A percentile compares a stretch with the other conserved stretches of the same genome.
Evolutionary conservation across 2,888 invertebrate species (phyloP).

Genomic region (Lycophotia porphyrea): DNA sequence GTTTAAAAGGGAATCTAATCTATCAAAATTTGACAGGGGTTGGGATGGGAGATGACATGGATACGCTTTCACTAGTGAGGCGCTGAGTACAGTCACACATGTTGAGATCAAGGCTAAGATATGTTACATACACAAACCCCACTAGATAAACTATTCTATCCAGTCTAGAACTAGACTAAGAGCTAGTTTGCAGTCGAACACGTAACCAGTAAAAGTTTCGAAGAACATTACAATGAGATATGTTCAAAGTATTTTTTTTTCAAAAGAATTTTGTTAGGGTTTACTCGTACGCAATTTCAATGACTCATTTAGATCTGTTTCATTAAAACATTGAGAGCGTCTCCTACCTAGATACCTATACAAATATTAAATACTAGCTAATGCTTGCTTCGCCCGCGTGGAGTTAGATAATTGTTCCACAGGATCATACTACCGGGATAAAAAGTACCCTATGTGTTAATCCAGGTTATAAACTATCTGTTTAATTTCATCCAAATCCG

Average conservation of each 20-base stretch:
- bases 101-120: slow-evolving; percentile 38
- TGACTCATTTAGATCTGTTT: background rate
- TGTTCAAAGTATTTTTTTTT: background rate
- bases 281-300: background rate
- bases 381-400: too few relatives aligned
- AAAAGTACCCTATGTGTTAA: too few relatives aligned
- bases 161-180: background rate
- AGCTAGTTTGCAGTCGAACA: too few relatives aligned
- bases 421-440: too few relatives aligned
- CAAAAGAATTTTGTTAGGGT: too few relatives aligned
- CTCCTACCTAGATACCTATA: background rate
- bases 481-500: too few relatives aligned
- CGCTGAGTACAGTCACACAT: slow-evolving; percentile 46
- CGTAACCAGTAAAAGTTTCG: background rate
- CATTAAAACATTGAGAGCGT: background rate
- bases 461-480: too few relatives aligned
- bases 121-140: slow-evolving; percentile 14
- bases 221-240: background rate
- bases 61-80: slow-evolving; percentile 81
- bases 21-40: slow-evolving; percentile 88
- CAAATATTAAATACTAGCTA: slow-evolving; percentile 5
- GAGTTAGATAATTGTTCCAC: too few relatives aligned
- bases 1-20: slow-evolving; percentile 79
- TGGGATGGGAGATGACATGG: slow-evolving; percentile 81
- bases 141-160: slow-evolving; percentile 2